Evolutionary conservation across 2,113 vertebrate species (phyloP), one percentile per base, ranked within the genome.

Genomic region (Camelus bactrianus): DNA sequence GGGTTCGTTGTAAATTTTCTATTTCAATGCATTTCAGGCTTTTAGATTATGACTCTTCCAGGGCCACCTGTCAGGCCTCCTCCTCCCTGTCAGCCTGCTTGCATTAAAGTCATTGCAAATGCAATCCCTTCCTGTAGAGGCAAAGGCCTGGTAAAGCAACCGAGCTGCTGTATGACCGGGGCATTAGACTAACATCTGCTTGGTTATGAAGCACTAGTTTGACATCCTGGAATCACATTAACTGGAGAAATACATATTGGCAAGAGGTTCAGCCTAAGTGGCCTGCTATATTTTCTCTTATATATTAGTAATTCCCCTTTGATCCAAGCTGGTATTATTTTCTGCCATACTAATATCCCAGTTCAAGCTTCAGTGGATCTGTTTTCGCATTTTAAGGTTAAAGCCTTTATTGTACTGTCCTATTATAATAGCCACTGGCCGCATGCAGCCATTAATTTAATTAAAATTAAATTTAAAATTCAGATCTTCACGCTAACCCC

Each of bases 141-240:
- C 58, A 8, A 20, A 67, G 77, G 56, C 76, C 76, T 2, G 19
- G 6, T 26, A 2, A 15, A 70, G 70, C 32, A 12, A 30, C 32
- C 38, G 8, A 4, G 62, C n/a, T 22, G 0, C 0, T 2, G 20
- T 4, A 3, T 2, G 38, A 30, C n/a, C 22, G 11, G 42, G 32
- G 42, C 4, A 0, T 30, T 22, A 24, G 65, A 8, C 58, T 19
- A 24, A 42, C 69, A 3, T 9, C 22, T 3, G 24, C 17, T 16
- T 70, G 20, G 5, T 19, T 20, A 56, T 0, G 15, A 13, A 83
- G 26, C 35, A 32, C 35, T 32, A 2, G 35, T 20, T 19, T 32
- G 54, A 20, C 52, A 26, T 15, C 64, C 64, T 72, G n/a, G 46
- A 48, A 35, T 83, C 56, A 3, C 26, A 12, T 3, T 56, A 9